phyloP scores from a whole-genome alignment of 2,888 invertebrate genomes.

The Bedellia somnulentella region DNA sequence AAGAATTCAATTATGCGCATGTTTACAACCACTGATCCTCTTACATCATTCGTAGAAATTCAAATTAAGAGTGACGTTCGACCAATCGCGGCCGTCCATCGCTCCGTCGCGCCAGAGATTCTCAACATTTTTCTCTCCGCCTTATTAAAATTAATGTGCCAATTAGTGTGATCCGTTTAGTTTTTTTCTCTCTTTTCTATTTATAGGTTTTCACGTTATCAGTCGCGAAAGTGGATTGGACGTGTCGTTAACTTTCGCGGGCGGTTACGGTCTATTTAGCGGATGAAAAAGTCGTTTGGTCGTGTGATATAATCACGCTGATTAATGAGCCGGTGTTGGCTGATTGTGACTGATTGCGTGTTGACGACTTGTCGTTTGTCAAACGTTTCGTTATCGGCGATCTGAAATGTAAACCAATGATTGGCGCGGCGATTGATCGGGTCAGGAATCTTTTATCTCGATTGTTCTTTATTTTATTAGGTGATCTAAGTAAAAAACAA shows the following conservation, averaged over 20 bases:
- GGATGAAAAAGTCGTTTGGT: too few relatives aligned
- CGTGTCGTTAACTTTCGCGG: not conserved
- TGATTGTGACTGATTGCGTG: too few relatives aligned
- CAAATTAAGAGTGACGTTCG: not conserved
- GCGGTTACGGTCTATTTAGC: too few relatives aligned
- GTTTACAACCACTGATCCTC: not conserved
- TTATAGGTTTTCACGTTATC: too few relatives aligned
- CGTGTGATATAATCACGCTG: not conserved
- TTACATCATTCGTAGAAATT: constrained; percentile 1
- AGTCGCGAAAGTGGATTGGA: constrained; percentile 1
- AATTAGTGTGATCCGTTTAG: not conserved
- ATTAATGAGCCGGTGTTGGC: not conserved
- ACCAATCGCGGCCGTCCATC: not conserved
- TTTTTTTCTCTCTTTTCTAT: not conserved
- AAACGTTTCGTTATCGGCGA: too few relatives aligned
- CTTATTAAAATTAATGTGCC: not conserved
- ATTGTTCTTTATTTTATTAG: too few relatives aligned
- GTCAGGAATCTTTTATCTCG: too few relatives aligned
- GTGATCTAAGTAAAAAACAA: too few relatives aligned
- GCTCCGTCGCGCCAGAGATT: not conserved
- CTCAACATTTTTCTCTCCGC: not conserved
- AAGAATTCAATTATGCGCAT: too few relatives aligned
- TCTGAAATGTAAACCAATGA: too few relatives aligned
- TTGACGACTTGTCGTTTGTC: too few relatives aligned
- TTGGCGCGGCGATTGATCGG: too few relatives aligned